These are phyloP conservation scores for Nycticorax nycticorax DNA, from an alignment of 2,113 vertebrate species.

Conservation along the genomic window DNA sequence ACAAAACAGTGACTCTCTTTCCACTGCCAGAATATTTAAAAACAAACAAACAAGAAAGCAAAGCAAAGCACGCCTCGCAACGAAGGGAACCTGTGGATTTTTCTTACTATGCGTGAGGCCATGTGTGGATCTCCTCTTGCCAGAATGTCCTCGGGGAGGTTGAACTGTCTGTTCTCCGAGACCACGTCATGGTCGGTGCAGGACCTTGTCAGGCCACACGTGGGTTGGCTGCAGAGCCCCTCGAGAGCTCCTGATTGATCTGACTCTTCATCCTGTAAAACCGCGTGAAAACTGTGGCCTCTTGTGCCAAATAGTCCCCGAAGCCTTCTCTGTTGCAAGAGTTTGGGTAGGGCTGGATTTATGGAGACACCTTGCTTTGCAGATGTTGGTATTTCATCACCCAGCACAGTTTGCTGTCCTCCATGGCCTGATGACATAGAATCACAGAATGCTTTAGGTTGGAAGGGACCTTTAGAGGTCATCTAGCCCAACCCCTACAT, in stretches of 20 bases:
- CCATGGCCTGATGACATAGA: background rate
- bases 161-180: background rate
- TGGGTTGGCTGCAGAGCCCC: background rate
- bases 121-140: background rate
- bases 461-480: too few relatives aligned
- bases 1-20: slow-evolving; percentile 63
- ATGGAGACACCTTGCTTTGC: background rate
- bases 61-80: slow-evolving; percentile 6
- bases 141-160: accelerated
- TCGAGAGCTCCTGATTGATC: background rate
- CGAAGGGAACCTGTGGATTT: slow-evolving; percentile 24
- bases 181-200: accelerated
- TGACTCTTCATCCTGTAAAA: background rate
- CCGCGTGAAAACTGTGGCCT: background rate
- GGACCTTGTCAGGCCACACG: accelerated
- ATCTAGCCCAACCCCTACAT: too few relatives aligned
- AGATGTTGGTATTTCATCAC: background rate
- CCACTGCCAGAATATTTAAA: slow-evolving; percentile 58
- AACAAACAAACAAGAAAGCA: slow-evolving; percentile 55
- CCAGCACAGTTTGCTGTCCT: background rate
- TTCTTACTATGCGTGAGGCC: background rate
- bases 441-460: too few relatives aligned
- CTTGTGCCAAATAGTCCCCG: background rate
- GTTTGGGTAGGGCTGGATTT: background rate
- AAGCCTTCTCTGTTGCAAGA: background rate